Conservation (phyloP, 2,797 vertebrate genomes). For the Scolopax rusticola region DNA sequence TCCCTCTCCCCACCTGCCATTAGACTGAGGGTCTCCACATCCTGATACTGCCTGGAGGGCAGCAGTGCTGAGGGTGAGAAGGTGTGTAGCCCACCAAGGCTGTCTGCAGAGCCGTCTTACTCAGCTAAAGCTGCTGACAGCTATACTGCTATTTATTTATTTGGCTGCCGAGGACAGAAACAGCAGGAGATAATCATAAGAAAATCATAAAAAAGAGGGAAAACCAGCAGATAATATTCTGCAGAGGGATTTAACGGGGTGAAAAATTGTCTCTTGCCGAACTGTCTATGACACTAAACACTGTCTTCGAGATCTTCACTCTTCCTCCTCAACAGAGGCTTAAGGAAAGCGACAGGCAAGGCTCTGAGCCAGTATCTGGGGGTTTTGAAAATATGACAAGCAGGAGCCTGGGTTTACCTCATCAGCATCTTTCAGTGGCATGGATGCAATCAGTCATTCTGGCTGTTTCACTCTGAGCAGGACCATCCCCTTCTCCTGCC, state of each 20-base stretch:
- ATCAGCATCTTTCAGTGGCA: slow-evolving; percentile 52
- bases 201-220: slow-evolving; percentile 69
- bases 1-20: neutral
- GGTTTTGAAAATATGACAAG: slow-evolving; percentile 71
- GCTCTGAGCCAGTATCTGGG: slow-evolving; percentile 45
- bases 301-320: slow-evolving; percentile 64
- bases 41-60: neutral
- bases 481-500: slow-evolving; percentile 18
- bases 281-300: slow-evolving; percentile 70
- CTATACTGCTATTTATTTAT: slow-evolving; percentile 67
- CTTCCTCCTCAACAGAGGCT: slow-evolving; percentile 67
- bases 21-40: neutral
- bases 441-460: slow-evolving; percentile 46
- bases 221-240: slow-evolving; percentile 70
- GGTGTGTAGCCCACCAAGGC: neutral
- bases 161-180: slow-evolving; percentile 63
- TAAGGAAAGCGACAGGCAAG: slow-evolving; percentile 68
- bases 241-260: slow-evolving; percentile 70
- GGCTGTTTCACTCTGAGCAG: neutral
- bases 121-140: slow-evolving; percentile 48
- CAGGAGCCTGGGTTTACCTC: slow-evolving; percentile 51
- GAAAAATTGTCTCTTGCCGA: slow-evolving; percentile 67
- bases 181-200: slow-evolving; percentile 75
- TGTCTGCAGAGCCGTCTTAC: neutral
- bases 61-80: neutral